Evolutionary conservation across 2,888 invertebrate genomes (phyloP), one percentile per base, ranked within the genome.

Genomic region (Lydus trimaculatus): DNA sequence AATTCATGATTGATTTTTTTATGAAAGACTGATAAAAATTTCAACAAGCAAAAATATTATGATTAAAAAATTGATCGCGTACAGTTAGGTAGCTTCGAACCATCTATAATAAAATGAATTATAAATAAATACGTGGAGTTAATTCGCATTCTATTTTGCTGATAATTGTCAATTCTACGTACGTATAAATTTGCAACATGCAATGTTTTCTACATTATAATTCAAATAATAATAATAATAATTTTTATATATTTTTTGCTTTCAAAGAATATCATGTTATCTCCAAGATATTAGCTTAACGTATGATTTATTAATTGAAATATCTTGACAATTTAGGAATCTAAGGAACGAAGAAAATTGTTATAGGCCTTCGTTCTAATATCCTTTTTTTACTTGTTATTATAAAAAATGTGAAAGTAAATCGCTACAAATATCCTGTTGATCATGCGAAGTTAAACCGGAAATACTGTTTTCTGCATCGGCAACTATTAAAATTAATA

Each of bases 371-470:
- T 56, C 28, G 56, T 56, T 56, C 56, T 56, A 28, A 11, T 48
- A 48, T 48, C 20, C 7, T 9, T 20, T 4, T 23, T 20, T 23
- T 23, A 0, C 3, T 48, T 20, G 48, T 48, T 48, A 9, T 48
- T 48, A 11, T 13, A 11, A 56, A 56, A 6, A 56, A 65, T 52
- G 59, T 64, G 23, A 66, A 63, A 43, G 15, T 17, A 39, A 61
- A 65, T 66, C 66, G 61, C 25, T 25, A 31, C 64, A 64, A 66
- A 70, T 70, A 64, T 69, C 66, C 69, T 69, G 69, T 69, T 63
- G 66, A 65, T 61, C 64, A 58, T 52, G 23, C 13, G 11, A 52
- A 7, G 23, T 31, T 58, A 31, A 31, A 36, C 64, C 56, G 70
- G 70, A 70, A 70, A 62, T 31, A 58, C 28, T n/a, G 25, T 59